Evolutionary conservation across 2,888 invertebrate species (phyloP), one percentile per base, ranked within the genome.

Genomic region (Sacculina carcini): DNA sequence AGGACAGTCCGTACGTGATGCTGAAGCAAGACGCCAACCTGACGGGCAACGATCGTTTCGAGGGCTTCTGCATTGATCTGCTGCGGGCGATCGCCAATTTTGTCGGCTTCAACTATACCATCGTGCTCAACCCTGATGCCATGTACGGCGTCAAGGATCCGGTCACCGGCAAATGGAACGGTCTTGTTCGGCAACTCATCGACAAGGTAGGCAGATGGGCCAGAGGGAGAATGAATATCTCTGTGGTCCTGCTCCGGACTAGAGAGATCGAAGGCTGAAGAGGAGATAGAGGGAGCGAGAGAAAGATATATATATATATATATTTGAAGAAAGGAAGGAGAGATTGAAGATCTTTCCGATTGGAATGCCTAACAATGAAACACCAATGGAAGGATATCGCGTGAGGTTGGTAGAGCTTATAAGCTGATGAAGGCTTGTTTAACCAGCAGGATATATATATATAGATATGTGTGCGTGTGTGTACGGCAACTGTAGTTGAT

Each of bases 1-100:
- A 86, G 86, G 86, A 87, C 62, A 78, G 78, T 57, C 87, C 87
- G 0, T 87, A 87, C 66, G 86, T 87, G 4, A 87, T 87, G 86
- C 78, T 85, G 48, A 81, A 78, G 60, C 77, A 79, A 56, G 83
- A 83, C 54, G 60, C 60, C 19, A 85, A 85, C 65, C 69, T 83
- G 10, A 84, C 84, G 40, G 86, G 85, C 3, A 86, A 86, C 64
- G 79, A 81, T 2, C 71, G 82, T 24, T 86, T 79, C 65, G 86
- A 87, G 60, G 89, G 89, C 0, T 63, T 62, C 58, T 62, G 62
- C 54, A 60, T 63, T 47, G 63, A 63, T 54, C 52, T 56, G 12
- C 53, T 55, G 42, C 23, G 40, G 19, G 31, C 55, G 48, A 55
- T 56, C 19, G 54, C 59, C 26, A 57, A 58, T 44, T 57, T 59